These are phyloP conservation scores for Pluvialis apricaria DNA, from an alignment of 2,113 vertebrate species.

Conservation along the genomic window DNA sequence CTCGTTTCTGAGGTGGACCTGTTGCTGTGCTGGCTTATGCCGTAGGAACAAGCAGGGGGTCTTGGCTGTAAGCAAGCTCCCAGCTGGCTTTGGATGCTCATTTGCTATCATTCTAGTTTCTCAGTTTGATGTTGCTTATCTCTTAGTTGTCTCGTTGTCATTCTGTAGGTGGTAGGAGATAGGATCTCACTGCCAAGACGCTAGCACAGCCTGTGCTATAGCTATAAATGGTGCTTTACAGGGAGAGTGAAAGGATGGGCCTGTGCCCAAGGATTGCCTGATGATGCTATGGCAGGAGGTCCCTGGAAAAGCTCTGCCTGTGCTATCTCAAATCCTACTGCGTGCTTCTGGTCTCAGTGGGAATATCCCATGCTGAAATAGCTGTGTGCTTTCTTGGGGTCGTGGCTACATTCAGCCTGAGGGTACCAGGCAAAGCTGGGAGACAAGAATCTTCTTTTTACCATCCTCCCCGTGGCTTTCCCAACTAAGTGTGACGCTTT, in stretches of 20 bases:
- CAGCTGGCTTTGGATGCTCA: slow-evolving; percentile 22
- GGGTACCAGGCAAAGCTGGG: background rate
- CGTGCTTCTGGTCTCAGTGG: background rate
- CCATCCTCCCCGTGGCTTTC: background rate
- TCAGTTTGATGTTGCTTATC: slow-evolving; percentile 6
- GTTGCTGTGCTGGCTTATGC: background rate
- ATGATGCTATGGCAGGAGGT: background rate
- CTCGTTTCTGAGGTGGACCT: background rate
- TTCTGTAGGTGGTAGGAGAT: slow-evolving; percentile 4
- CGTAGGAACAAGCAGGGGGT: background rate
- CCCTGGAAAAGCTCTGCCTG: background rate
- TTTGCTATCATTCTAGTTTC: background rate
- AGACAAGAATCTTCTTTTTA: background rate
- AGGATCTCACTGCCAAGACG: background rate
- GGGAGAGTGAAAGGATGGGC: background rate
- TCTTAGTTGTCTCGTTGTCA: background rate
- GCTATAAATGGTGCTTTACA: background rate
- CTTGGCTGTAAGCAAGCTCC: background rate
- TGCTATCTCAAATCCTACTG: background rate
- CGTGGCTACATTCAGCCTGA: background rate
- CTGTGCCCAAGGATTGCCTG: background rate
- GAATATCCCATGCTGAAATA: background rate
- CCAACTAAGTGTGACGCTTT: background rate
- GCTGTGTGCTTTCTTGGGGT: background rate
- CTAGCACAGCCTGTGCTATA: background rate